Evolutionary conservation across 2,113 vertebrate species (phyloP).

Genomic region (Eudorcas thomsonii): DNA sequence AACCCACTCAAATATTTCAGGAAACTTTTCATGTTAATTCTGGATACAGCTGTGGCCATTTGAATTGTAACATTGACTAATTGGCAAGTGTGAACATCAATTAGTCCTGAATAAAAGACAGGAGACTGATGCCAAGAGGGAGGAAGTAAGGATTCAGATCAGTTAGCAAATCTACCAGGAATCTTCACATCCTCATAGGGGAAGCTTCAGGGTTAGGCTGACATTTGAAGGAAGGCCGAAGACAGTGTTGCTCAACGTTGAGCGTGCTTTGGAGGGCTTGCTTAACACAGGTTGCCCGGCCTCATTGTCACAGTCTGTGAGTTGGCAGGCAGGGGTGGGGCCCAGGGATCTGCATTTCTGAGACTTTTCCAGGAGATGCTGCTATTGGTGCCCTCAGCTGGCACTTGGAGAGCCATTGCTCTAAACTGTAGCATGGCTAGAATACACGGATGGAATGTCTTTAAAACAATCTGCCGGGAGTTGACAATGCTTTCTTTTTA

Average conservation of each 20-base stretch:
- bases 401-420: not conserved
- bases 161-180: not conserved
- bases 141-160: not conserved
- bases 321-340: not conserved
- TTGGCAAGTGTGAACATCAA: not conserved
- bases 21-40: conserved; percentile 40
- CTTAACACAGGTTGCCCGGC: not conserved
- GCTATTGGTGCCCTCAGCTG: not conserved
- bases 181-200: not conserved
- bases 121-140: not conserved
- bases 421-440: not conserved
- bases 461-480: not conserved
- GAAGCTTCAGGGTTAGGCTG: not conserved
- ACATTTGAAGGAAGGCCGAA: not conserved
- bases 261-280: not conserved
- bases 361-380: not conserved
- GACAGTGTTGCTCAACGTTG: not conserved
- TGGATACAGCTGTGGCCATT: conserved; percentile 12
- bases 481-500: not conserved
- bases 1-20: conserved; percentile 23
- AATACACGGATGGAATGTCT: not conserved
- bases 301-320: not conserved
- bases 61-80: conserved; percentile 20
- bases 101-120: conserved; percentile 27
- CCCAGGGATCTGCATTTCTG: not conserved